Conservation (phyloP, 2,888 invertebrate genomes). For the Drosophila colorata region DNA sequence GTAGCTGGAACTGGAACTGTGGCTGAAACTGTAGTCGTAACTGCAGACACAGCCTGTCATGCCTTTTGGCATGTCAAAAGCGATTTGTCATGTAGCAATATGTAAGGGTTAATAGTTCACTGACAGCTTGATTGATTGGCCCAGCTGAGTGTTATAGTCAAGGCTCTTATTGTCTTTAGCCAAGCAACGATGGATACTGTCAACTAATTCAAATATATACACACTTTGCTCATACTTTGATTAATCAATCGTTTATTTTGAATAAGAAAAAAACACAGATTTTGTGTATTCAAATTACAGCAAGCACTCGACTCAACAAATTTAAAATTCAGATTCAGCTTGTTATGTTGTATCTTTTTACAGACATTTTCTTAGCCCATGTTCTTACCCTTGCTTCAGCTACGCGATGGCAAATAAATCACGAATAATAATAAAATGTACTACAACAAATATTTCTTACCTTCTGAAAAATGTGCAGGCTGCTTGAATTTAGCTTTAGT, state of each 20-base stretch:
- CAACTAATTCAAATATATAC: conserved; percentile 3
- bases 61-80: conserved; percentile 38
- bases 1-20: too few species aligned
- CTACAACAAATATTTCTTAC: too few species aligned
- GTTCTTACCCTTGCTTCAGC: too few species aligned
- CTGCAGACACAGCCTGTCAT: conserved; percentile 51
- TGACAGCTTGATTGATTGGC: conserved; percentile 65
- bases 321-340: neutral
- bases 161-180: neutral
- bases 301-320: too few species aligned
- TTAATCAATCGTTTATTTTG: conserved; percentile 32
- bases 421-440: too few species aligned
- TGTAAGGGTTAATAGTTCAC: conserved; percentile 59
- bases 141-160: conserved; percentile 15
- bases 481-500: too few species aligned
- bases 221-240: conserved; percentile 12
- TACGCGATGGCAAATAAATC: too few species aligned
- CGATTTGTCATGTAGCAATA: conserved; percentile 69
- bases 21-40: conserved; percentile 10
- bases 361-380: too few species aligned
- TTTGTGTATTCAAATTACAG: too few species aligned
- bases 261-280: too few species aligned
- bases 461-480: too few species aligned
- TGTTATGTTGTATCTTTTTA: too few species aligned
- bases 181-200: conserved; percentile 11